phyloP scores from a whole-genome alignment of 2,113 vertebrate species.

The Oxyura jamaicensis region DNA sequence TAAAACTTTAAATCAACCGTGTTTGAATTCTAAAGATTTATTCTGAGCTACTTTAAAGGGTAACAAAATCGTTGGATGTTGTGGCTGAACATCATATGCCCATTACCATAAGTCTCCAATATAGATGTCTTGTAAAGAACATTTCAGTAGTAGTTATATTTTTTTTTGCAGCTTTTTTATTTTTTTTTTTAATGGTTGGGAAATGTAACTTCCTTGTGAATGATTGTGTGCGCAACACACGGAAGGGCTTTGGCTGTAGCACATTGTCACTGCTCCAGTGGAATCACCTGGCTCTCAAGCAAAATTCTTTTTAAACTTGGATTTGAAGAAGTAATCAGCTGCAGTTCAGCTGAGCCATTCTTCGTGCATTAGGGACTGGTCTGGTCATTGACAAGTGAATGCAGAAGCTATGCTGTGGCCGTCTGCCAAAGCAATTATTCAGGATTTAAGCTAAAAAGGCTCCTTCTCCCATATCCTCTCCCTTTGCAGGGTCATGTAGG shows the following conservation, averaged over 20 bases:
- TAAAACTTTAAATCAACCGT: conserved; percentile 32
- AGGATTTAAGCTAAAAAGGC: conserved; percentile 75
- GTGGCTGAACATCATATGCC: conserved; percentile 73
- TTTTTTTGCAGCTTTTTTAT: neutral
- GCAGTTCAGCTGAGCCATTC: conserved; percentile 70
- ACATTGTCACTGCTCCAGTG: conserved; percentile 61
- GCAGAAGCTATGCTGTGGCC: conserved; percentile 72
- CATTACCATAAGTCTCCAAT: conserved; percentile 67
- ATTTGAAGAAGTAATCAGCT: conserved; percentile 76
- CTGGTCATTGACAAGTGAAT: conserved; percentile 76
- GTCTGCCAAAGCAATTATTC: conserved; percentile 76
- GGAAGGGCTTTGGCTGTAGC: conserved; percentile 73
- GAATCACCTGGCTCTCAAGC: conserved; percentile 61
- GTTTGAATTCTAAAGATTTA: conserved; percentile 6
- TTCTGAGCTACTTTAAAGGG: conserved; percentile 23
- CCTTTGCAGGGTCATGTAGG: conserved; percentile 87
- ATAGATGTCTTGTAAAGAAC: conserved; percentile 62
- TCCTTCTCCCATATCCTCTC: conserved; percentile 74
- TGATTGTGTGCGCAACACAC: neutral
- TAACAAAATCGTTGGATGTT: conserved; percentile 18
- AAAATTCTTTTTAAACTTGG: conserved; percentile 56
- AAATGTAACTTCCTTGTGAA: conserved; percentile 20
- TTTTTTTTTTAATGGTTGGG: neutral
- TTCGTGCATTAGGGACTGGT: conserved; percentile 62
- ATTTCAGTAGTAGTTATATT: neutral